Evolutionary conservation across 1,140 invertebrate species (phyloP), one percentile per base, ranked within the genome.

Genomic region (Paracyclopina nana): DNA sequence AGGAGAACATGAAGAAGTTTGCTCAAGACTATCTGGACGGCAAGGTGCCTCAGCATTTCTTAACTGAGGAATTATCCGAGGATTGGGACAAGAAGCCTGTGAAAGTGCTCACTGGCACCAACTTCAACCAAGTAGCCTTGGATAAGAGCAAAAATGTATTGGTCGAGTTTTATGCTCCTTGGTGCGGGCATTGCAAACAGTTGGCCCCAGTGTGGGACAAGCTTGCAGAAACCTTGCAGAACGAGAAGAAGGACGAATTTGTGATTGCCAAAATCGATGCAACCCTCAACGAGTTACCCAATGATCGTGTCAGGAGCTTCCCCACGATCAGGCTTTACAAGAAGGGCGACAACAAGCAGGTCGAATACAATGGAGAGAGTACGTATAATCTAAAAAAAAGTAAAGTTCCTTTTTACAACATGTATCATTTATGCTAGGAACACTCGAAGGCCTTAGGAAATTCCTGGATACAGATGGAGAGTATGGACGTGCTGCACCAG

Each of bases 321-420:
- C 73, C 73, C 30, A 75, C 73, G 8, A 64, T 75, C 53, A 76
- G 74, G 61, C 68, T 70, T 50, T 75, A 72, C 63, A 69, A 70
- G 51, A 68, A 66, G 56, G 65, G 62, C 24, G 65, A 62, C 53
- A 68, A 69, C 57, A 59, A 70, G 53, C 67, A 75, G 56, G 71
- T 97, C 56, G 83, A 94, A 60, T 98, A 86, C 70, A 83, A 80
- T 61, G 88, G 90, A 51, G 86, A 91, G 61, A 76, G 92, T 38
- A 38, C 14, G 34, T 5, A 9, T 11, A n/a, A 31, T 31, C 30
- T 31, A 31, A 31, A 9, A 31, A 9, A 9, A 31, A 31, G 14
- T 31, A 31, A n/a, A 31, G 9, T 11, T 31, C 30, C n/a, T 31
- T n/a, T 31, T 9, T 31, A 31, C n/a, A 31, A n/a, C n/a, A 45